phyloP scores from a whole-genome alignment of 2,888 invertebrate genomes.

The Lutraria lutraria region DNA sequence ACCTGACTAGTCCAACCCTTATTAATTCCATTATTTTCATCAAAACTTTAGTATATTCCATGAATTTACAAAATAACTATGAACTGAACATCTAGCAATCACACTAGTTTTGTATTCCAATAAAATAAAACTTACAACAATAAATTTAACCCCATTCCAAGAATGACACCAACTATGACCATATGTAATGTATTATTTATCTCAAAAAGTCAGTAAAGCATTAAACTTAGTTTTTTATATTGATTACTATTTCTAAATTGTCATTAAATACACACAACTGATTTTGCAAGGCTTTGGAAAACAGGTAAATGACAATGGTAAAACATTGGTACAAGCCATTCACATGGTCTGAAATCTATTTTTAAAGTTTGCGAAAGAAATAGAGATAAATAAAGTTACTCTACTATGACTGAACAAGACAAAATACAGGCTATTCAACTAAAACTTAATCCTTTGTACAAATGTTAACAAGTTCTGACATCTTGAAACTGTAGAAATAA shows the following conservation, averaged over 20 bases:
- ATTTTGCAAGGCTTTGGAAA: background rate
- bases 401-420: constrained; percentile 5
- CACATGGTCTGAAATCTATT: background rate
- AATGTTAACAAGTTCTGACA: constrained; percentile 25
- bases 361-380: background rate
- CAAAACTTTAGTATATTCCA: background rate
- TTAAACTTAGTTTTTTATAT: background rate
- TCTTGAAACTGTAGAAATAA: constrained; percentile 17
- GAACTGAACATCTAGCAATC: background rate
- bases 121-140: background rate
- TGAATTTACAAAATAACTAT: background rate
- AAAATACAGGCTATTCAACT: constrained; percentile 13
- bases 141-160: background rate
- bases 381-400: background rate
- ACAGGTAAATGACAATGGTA: background rate
- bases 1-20: background rate
- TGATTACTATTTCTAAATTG: background rate
- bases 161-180: background rate
- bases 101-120: background rate
- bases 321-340: background rate
- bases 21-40: background rate
- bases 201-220: background rate
- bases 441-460: constrained; percentile 27
- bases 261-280: background rate
- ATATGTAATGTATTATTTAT: constrained; percentile 9